Conservation (phyloP, 1,140 invertebrate species). For the Drosophila grimshawi region DNA sequence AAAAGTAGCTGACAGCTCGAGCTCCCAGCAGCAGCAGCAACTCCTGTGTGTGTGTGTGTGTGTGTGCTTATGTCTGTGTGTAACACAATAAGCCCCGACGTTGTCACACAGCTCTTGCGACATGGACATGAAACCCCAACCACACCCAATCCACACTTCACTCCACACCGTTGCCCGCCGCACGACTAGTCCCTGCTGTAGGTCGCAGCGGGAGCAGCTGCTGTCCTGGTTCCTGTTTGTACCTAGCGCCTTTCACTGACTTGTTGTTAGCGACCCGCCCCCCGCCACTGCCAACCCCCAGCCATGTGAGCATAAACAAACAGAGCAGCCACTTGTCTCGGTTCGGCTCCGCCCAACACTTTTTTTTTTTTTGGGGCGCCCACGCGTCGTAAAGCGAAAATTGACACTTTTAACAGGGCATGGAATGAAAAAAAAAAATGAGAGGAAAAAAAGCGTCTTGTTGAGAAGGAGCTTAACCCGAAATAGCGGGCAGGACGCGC, state of each 20-base stretch:
- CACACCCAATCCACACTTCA: background rate
- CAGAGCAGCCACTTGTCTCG: constrained; percentile 44
- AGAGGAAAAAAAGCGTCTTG: constrained; percentile 45
- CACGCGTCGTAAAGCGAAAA: constrained; percentile 71
- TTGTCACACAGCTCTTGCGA: constrained; percentile 29
- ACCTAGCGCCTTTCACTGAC: constrained; percentile 23
- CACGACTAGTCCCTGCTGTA: background rate
- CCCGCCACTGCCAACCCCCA: constrained; percentile 5
- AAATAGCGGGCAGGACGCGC: constrained; percentile 40
- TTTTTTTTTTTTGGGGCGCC: constrained; percentile 23
- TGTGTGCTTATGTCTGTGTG: constrained; percentile 19
- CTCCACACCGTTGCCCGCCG: background rate
- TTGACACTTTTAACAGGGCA: constrained; percentile 80
- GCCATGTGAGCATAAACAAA: constrained; percentile 70
- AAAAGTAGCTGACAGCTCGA: constrained; percentile 65
- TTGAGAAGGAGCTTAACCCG: constrained; percentile 71
- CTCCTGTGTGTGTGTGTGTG: constrained; percentile 3
- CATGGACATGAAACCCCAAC: constrained; percentile 35
- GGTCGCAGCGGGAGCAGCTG: constrained; percentile 35
- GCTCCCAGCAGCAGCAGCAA: constrained; percentile 19
- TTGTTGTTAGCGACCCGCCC: constrained; percentile 58
- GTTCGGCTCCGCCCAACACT: constrained; percentile 15
- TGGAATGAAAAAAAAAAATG: constrained; percentile 34
- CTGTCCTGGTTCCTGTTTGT: constrained; percentile 26
- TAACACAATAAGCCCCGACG: constrained; percentile 48